phyloP scores from a whole-genome alignment of 2,888 invertebrate species.

The Cetonia aurata region DNA sequence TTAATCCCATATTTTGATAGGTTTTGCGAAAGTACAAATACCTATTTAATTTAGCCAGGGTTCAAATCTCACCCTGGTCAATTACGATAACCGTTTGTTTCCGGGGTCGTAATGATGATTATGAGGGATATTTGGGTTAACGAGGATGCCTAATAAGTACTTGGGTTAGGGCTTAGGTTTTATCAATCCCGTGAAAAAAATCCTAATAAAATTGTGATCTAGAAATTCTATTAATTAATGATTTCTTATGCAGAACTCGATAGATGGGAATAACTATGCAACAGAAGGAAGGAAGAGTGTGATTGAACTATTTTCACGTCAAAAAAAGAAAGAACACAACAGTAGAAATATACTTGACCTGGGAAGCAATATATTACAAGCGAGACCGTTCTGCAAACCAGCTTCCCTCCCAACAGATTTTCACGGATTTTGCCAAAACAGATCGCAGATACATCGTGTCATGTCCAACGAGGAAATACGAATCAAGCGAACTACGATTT shows the following conservation, averaged over 20 bases:
- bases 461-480: background rate
- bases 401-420: conserved; percentile 16
- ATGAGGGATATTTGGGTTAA: too few relatives aligned
- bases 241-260: too few relatives aligned
- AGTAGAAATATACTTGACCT: conserved; percentile 34
- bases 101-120: too few relatives aligned
- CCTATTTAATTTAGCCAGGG: background rate
- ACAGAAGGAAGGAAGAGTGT: background rate
- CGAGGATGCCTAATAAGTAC: too few relatives aligned
- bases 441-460: conserved; percentile 31
- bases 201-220: too few relatives aligned
- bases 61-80: too few relatives aligned
- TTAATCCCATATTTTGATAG: background rate
- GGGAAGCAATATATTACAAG: conserved; percentile 14
- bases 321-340: background rate
- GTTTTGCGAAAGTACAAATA: background rate
- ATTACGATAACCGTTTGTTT: too few relatives aligned
- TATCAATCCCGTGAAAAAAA: too few relatives aligned
- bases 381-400: conserved; percentile 2
- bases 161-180: too few relatives aligned
- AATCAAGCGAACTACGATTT: conserved; percentile 2
- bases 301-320: too few relatives aligned
- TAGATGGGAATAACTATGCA: too few relatives aligned
- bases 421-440: conserved; percentile 23
- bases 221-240: too few relatives aligned